Base-by-base conservation (phyloP, 2,113 vertebrate species). In the Sterrhoptilus dennistouni region DNA sequence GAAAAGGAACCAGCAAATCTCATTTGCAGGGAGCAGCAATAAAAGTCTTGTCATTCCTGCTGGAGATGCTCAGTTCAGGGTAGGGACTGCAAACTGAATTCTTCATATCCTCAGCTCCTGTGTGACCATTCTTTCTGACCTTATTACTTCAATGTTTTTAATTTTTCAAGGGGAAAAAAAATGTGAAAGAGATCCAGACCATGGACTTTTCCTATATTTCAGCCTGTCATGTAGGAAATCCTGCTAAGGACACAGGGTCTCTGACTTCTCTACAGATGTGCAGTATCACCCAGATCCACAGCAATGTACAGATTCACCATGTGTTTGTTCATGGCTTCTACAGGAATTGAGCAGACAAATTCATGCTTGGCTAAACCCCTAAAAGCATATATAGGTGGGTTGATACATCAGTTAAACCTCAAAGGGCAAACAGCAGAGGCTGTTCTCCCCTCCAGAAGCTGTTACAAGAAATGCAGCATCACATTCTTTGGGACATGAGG, bases 1-100 rank as follows among this genome's bases (percentile, higher is more conserved):
- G 18, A 70, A 57, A 95, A 80, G 16, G 47, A 94, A 77, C 12
- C 21, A 90, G 42, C 31, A 86, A 86, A 92, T 44, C 44, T 80
- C 24, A 52, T 59, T 83, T 66, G 33, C 27, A 90, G 38, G 33
- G 36, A 93, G 52, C 19, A 47, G 54, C 38, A 83, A 70, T 17
- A n/a, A 22, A 89, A 75, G 10, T 23, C 44, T 74, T 76, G 29
- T 35, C 35, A 69, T 54, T 77, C 24, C 9, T 82, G 16, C 10
- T 38, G 18, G 53, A 76, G 27, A 85, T 54, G 57, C 8, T 69
- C 40, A 25, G 19, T 24, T 74, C 56, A 79, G 36, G 12, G 17
- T 11, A 83, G 28, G n/a, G 21, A 63, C 35, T 53, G 19, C 16
- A 82, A 50, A 76, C 12, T 16, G 24, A 70, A 56, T 22, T 28